These are phyloP conservation scores for Patella caerulea DNA, from an alignment of 2,888 invertebrate genomes.

Conservation along the genomic window DNA sequence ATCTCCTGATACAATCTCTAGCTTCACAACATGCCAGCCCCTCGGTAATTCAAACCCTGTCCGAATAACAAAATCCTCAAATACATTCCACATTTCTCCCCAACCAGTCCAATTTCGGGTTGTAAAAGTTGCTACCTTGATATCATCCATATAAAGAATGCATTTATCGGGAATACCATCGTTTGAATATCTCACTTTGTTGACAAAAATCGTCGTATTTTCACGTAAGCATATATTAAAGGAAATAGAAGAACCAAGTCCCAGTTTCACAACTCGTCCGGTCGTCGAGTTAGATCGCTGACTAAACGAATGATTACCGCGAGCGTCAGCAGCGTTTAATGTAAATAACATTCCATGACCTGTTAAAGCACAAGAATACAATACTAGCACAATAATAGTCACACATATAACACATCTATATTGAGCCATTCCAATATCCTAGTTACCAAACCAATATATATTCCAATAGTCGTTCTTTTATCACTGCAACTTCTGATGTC, in stretches of 20 bases:
- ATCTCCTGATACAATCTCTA: constrained; percentile 26
- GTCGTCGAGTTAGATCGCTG: constrained; percentile 8
- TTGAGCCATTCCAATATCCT: too few relatives aligned
- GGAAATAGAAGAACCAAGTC: not conserved
- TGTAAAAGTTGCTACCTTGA: not conserved
- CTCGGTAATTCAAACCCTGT: not conserved
- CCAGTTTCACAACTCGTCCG: not conserved
- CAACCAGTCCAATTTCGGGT: not conserved
- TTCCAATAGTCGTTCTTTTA: too few relatives aligned
- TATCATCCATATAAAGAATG: constrained; percentile 13
- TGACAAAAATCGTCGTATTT: constrained; percentile 17
- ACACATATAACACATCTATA: too few relatives aligned
- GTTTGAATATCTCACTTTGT: constrained; percentile 28
- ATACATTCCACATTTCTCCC: not conserved
- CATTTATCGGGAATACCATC: constrained; percentile 26
- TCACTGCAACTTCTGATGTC: too few relatives aligned
- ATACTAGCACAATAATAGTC: too few relatives aligned
- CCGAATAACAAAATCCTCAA: not conserved
- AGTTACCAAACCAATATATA: too few relatives aligned
- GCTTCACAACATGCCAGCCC: constrained; percentile 14
- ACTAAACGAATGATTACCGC: constrained; percentile 14
- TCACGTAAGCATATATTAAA: constrained; percentile 21
- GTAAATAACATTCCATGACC: not conserved
- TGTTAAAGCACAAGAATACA: too few relatives aligned
- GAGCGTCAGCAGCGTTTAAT: not conserved